Conservation (phyloP, 2,888 invertebrate genomes). For the Stenodera caucasica region DNA sequence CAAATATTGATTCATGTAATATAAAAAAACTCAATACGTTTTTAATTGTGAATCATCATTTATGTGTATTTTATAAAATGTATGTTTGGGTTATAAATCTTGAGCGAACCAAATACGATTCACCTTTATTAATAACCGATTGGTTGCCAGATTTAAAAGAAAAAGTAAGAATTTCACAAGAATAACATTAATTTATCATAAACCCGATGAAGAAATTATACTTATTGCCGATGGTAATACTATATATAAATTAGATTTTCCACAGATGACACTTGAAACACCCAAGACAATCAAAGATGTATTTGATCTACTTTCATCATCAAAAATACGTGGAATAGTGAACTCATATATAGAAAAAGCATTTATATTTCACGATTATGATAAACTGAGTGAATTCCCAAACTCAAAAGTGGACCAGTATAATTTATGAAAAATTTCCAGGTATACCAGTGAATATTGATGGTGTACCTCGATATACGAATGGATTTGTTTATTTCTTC, state of each 20-base stretch:
- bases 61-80: neutral
- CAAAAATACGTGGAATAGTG: neutral
- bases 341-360: neutral
- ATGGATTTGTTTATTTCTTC: neutral
- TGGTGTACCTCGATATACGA: neutral
- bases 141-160: no score
- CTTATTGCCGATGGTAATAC: neutral
- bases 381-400: neutral
- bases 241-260: neutral
- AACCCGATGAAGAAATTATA: no score
- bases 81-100: neutral
- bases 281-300: neutral
- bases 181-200: no score
- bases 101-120: neutral
- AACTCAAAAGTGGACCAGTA: neutral
- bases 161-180: no score
- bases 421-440: neutral
- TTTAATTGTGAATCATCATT: neutral
- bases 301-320: neutral
- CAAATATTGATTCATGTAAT: neutral
- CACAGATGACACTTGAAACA: neutral
- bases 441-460: neutral
- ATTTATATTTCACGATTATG: neutral
- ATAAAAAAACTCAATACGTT: neutral
- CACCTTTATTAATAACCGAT: neutral